Conservation (phyloP, 2,888 invertebrate species). For the Leptogaster cylindrica region DNA sequence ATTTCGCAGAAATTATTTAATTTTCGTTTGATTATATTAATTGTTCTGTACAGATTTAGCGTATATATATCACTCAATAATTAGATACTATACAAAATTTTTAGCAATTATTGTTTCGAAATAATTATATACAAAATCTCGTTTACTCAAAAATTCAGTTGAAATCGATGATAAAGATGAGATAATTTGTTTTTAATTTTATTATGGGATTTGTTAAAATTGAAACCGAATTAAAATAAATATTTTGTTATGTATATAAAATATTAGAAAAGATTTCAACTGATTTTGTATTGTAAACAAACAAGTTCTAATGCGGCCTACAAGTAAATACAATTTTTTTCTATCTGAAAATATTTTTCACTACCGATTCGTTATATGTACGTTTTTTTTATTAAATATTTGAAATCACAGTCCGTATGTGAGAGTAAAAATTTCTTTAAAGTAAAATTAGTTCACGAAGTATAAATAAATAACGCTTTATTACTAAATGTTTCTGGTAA, state of each 20-base stretch:
- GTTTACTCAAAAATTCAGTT: neutral
- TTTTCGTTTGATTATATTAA: no score
- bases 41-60: neutral
- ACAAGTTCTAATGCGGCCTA: slow-evolving; percentile 3
- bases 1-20: no score
- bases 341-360: slow-evolving; percentile 31
- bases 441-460: neutral
- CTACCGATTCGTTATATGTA: slow-evolving; percentile 27
- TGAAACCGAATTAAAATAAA: neutral
- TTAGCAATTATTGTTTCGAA: no score
- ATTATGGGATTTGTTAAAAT: neutral
- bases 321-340: slow-evolving; percentile 26
- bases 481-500: neutral
- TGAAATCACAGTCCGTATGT: slow-evolving; percentile 63
- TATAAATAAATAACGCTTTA: neutral
- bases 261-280: slow-evolving; percentile 24
- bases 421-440: slow-evolving; percentile 55
- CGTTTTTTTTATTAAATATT: slow-evolving; percentile 52
- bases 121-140: no score
- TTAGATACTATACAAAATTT: no score
- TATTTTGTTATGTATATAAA: no score
- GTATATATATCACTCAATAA: neutral
- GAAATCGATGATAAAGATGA: neutral
- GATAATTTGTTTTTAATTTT: neutral
- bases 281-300: neutral